Evolutionary conservation across 1,140 invertebrate genomes (phyloP).

Genomic region (Temnothorax nylanderi): DNA sequence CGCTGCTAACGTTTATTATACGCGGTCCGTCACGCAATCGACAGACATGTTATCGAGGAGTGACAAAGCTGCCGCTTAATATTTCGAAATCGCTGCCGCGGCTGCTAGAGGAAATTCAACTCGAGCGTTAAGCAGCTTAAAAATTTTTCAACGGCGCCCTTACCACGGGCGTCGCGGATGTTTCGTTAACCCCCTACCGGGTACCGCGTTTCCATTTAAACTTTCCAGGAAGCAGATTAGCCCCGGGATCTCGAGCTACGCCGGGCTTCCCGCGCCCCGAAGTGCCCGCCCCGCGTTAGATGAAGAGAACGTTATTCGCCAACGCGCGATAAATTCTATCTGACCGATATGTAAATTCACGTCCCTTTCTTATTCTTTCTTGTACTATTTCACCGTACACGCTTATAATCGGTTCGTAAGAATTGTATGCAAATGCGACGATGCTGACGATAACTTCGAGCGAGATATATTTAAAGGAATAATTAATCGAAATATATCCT

Average conservation of each 20-base stretch:
- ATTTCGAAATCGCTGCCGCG: slow-evolving; percentile 36
- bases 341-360: slow-evolving; percentile 41
- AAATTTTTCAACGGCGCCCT: slow-evolving; percentile 65
- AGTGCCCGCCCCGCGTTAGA: slow-evolving; percentile 8
- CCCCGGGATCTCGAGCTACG: slow-evolving; percentile 66
- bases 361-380: neutral
- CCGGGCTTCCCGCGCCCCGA: slow-evolving; percentile 34
- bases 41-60: slow-evolving; percentile 17
- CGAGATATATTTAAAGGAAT: neutral
- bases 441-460: neutral
- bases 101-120: slow-evolving; percentile 68
- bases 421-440: neutral
- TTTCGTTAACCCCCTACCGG: slow-evolving; percentile 65
- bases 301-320: slow-evolving; percentile 54
- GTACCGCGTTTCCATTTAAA: slow-evolving; percentile 74
- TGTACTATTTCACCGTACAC: neutral
- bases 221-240: slow-evolving; percentile 75
- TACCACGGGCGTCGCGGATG: slow-evolving; percentile 50
- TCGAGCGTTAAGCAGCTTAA: slow-evolving; percentile 76
- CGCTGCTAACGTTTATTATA: neutral
- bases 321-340: slow-evolving; percentile 38
- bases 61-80: slow-evolving; percentile 31
- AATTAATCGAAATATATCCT: neutral
- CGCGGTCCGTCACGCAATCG: neutral
- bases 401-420: neutral